Evolutionary conservation across 1,140 invertebrate species (phyloP).

Genomic region (Bombus polaris): DNA sequence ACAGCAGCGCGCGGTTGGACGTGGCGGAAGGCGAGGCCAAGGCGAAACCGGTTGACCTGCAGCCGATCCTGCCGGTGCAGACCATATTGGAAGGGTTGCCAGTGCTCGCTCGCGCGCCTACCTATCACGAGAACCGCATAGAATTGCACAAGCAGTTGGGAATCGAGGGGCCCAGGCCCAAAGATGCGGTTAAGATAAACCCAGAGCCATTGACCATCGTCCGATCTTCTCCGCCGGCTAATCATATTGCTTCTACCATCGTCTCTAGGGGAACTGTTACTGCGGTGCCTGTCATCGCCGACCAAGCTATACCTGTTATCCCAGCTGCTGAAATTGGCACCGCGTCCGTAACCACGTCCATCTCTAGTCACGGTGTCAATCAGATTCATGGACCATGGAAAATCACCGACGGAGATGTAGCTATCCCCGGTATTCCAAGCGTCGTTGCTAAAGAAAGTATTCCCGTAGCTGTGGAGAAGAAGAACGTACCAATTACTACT

Average conservation of each 20-base stretch:
- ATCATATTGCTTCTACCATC: background rate
- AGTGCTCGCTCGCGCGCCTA: background rate
- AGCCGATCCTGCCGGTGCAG: background rate
- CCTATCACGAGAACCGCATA: slow-evolving; percentile 55
- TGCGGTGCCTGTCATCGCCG: background rate
- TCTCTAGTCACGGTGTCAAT: slow-evolving; percentile 15
- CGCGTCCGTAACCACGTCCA: background rate
- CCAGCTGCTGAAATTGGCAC: background rate
- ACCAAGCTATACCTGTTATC: background rate
- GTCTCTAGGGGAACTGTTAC: background rate
- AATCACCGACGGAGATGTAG: no score
- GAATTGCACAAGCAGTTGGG: slow-evolving; percentile 50
- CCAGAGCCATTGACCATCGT: slow-evolving; percentile 7
- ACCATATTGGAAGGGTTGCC: slow-evolving; percentile 17
- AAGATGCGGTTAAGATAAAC: slow-evolving; percentile 55
- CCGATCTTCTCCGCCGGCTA: background rate
- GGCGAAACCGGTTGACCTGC: slow-evolving; percentile 22
- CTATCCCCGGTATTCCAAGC: background rate
- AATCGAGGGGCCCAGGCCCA: slow-evolving; percentile 36
- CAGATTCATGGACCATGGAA: slow-evolving; percentile 34
- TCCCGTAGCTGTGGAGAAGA: background rate
- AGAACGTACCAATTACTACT: background rate
- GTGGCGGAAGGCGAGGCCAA: background rate
- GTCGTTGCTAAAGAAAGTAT: background rate
- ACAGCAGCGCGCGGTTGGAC: slow-evolving; percentile 41